phyloP scores from a whole-genome alignment of 2,113 vertebrate species.

The Ochotona princeps region DNA sequence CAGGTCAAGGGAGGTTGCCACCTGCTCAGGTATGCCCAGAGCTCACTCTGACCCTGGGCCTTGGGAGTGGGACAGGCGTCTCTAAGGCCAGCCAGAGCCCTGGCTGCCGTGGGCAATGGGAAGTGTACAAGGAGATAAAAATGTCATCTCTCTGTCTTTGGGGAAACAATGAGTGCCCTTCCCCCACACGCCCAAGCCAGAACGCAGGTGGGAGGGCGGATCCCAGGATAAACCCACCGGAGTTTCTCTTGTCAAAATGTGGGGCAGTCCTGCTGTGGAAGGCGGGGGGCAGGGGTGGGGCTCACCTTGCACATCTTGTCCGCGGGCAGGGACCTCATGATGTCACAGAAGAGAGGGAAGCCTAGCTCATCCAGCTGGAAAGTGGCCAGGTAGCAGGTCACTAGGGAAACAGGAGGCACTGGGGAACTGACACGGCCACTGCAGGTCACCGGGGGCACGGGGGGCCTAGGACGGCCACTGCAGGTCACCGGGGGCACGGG shows the following conservation, averaged over 20 bases:
- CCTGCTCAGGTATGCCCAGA: background rate
- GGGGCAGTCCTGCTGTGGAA: background rate
- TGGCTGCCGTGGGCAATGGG: too few relatives aligned
- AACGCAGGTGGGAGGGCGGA: too few relatives aligned
- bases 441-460: too few relatives aligned
- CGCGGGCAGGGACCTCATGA: slow-evolving; percentile 89
- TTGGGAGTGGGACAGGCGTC: too few relatives aligned
- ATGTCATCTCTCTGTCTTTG: too few relatives aligned
- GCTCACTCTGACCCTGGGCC: background rate
- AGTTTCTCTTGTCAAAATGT: background rate
- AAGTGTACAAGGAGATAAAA: too few relatives aligned
- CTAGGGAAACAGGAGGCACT: slow-evolving; percentile 79
- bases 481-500: too few relatives aligned
- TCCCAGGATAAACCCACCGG: background rate
- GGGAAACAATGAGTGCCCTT: too few relatives aligned
- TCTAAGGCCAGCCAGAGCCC: too few relatives aligned
- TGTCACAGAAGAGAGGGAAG: slow-evolving; percentile 87
- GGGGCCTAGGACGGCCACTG: too few relatives aligned
- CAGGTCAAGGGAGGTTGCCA: background rate
- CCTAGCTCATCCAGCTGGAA: slow-evolving; percentile 93
- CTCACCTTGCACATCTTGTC: slow-evolving; percentile 91
- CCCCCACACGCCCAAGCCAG: too few relatives aligned
- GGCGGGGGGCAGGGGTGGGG: background rate
- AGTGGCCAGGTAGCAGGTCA: slow-evolving; percentile 92
- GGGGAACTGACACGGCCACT: too few relatives aligned